Base-by-base conservation (phyloP, 2,113 vertebrate genomes). In the Galeopterus variegatus region DNA sequence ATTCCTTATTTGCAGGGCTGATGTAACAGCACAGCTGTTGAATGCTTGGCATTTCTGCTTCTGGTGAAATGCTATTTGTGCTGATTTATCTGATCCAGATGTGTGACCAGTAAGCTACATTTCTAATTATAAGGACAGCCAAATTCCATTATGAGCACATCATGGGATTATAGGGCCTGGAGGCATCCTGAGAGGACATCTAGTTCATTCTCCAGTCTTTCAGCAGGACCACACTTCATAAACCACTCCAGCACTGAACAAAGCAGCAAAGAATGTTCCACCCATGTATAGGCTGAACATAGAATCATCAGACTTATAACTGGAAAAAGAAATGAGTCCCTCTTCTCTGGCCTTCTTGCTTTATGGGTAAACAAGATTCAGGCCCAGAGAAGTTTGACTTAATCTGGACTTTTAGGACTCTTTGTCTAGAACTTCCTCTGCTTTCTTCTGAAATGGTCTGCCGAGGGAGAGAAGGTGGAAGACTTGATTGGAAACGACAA, bases 1-100 rank as follows among this genome's bases (percentile, higher is more conserved):
- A 95, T 95, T 97, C 93, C 97, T 96, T 96, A 84, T 96, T 97
- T 93, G 84, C 75, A 60, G 95, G 92, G 87, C 87, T 97, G 95
- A 94, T 96, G 86, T 94, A 93, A 93, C 83, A 86, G 50, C 95
- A 95, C 95, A 96, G 97, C 95, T 98, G 97, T 93, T 94, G 67
- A 81, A 64, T 92, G 93, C 97, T 92, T 97, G 96, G 95, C 95
- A 84, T 98, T 95, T 92, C 82, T 97, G 92, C 97, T 97, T 86
- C 96, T 97, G 95, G 80, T 97, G 96, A 97, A 97, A 96, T 94
- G 96, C 69, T 95, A 69, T 98, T 97, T 98, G 97, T 96, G 89
- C 81, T 94, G 97, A 89, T 97, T 98, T 97, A 98, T 98, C 97
- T 95, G 21, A 95, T 98, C 97, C 97, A 98, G 97, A 98, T 98